Evolutionary conservation across 1,140 invertebrate genomes (phyloP).

Genomic region (Temnothorax nylanderi): DNA sequence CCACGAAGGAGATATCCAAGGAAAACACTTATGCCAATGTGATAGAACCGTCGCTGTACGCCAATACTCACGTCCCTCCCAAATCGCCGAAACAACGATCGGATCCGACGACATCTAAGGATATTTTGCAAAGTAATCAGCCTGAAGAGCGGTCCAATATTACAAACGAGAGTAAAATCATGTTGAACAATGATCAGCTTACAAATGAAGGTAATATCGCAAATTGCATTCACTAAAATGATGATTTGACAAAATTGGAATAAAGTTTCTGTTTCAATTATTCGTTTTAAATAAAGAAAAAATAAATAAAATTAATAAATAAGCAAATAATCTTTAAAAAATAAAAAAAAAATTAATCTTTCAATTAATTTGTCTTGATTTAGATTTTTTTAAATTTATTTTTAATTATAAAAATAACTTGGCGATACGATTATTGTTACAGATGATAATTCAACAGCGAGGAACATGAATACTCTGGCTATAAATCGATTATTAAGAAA

Average conservation of each 20-base stretch:
- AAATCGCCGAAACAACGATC: constrained; percentile 40
- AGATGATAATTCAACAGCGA: constrained; percentile 71
- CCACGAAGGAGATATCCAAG: constrained; percentile 67
- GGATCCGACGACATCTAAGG: neutral
- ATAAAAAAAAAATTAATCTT: neutral
- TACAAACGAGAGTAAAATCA: constrained; percentile 2
- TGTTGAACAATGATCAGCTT: constrained; percentile 27
- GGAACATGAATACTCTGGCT: constrained; percentile 87
- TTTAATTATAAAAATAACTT: neutral
- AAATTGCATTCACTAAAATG: neutral
- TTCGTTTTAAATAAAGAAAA: neutral
- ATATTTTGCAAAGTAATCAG: constrained; percentile 23
- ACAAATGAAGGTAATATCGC: constrained; percentile 64
- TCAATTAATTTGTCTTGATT: neutral
- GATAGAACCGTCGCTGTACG: constrained; percentile 78
- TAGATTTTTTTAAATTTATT: neutral
- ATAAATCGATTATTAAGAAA: constrained; percentile 88
- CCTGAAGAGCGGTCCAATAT: neutral
- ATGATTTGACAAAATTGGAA: neutral
- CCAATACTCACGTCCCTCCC: constrained; percentile 68
- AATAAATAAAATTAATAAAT: neutral
- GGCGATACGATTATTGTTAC: neutral
- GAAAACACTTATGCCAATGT: constrained; percentile 84
- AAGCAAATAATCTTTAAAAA: neutral
- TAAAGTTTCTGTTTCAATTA: neutral